Evolutionary conservation across 2,113 vertebrate genomes (phyloP), one percentile per base, ranked within the genome.

Genomic region (Pimephales promelas): DNA sequence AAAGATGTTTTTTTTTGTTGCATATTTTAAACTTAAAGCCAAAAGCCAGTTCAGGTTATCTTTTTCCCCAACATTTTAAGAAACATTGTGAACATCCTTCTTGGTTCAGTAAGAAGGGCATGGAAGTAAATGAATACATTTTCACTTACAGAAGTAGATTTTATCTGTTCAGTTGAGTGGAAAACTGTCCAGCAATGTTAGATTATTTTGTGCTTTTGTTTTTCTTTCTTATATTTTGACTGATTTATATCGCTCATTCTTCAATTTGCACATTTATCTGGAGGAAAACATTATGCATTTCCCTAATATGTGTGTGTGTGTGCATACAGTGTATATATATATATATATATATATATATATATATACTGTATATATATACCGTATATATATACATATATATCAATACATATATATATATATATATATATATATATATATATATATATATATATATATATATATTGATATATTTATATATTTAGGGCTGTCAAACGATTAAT

Each of bases 21-120:
- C n/a, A 76, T 76, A 54, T 80, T 80, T 68, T 52, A 66, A n/a
- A 52, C 45, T 10, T 2, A 34, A 54, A 24, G 26, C 62, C 18
- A 49, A 13, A 45, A 72, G 5, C 22, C 49, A 28, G n/a, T 28
- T 47, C 66, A 71, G 14, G 24, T 28, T n/a, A n/a, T n/a, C n/a
- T n/a, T 72, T 72, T 72, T 1, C 43, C 40, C n/a, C 22, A 40
- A 71, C 11, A 36, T 5, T 71, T 13, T 5, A 45, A 71, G 18
- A 40, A 70, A 43, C 34, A 40, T 28, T 62, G 24, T 59, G 59
- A 11, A 26, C 5, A 28, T 62, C 59, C 59, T 62, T 28, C 59
- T 62, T 4, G 1, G 57, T 14, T 61, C 59, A 62, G 24, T 2
- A 2, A 61, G 1, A 61, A 26, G 24, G 11, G 24, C 4, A 28